Conservation (phyloP, 2,113 vertebrate genomes). For the Siniperca knerii region DNA sequence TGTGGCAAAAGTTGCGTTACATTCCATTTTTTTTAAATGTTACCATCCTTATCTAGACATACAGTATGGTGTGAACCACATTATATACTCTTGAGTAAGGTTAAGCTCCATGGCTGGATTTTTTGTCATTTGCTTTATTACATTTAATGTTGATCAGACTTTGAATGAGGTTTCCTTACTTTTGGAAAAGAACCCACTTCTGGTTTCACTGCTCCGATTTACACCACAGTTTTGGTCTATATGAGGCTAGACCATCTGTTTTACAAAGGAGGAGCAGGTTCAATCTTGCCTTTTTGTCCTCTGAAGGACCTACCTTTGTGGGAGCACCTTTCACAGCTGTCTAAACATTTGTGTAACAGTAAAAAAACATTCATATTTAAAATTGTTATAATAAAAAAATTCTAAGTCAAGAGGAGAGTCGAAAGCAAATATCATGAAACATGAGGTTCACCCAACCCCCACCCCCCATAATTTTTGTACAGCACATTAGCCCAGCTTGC, state of each 20-base stretch:
- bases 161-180: neutral
- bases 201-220: neutral
- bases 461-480: neutral
- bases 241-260: neutral
- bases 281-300: neutral
- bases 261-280: neutral
- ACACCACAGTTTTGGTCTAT: neutral
- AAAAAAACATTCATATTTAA: neutral
- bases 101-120: neutral
- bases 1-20: too few relatives aligned
- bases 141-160: neutral
- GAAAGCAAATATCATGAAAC: neutral
- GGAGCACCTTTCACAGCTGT: neutral
- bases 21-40: neutral
- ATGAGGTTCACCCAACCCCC: neutral
- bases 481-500: neutral
- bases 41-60: neutral
- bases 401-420: neutral
- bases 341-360: neutral
- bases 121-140: neutral
- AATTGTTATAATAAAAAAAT: neutral
- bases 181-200: neutral
- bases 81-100: neutral
- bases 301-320: too few relatives aligned
- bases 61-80: neutral